Evolutionary conservation across 2,113 vertebrate species (phyloP).

Genomic region (Mesocricetus auratus): DNA sequence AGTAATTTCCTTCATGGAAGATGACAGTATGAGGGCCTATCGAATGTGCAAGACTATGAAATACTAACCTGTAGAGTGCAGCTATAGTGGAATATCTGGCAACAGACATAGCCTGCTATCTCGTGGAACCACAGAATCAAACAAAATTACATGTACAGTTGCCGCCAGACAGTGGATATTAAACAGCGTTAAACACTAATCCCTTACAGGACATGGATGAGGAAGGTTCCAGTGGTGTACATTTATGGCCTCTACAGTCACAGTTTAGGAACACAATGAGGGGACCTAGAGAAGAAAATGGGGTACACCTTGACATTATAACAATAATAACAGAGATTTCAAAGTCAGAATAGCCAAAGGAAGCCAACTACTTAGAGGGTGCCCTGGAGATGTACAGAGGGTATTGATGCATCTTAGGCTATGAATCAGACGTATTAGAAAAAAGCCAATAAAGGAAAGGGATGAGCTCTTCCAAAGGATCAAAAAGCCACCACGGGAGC

Average conservation of each 20-base stretch:
- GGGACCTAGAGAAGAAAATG: not conserved
- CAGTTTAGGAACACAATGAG: fast-evolving
- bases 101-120: not conserved
- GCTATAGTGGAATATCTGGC: not conserved
- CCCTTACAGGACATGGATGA: not conserved
- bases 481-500: not conserved
- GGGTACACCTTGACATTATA: not conserved
- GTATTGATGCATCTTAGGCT: not conserved
- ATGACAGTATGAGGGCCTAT: not conserved
- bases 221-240: no score
- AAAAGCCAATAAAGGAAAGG: not conserved
- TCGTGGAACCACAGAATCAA: not conserved
- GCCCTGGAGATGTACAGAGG: no score
- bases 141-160: not conserved
- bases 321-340: not conserved
- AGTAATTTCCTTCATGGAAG: not conserved
- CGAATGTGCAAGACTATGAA: not conserved
- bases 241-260: not conserved
- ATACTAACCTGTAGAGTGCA: not conserved
- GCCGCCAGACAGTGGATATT: not conserved
- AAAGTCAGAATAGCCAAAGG: not conserved
- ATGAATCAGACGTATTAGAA: not conserved
- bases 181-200: not conserved
- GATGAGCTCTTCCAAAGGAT: not conserved
- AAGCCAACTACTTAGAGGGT: not conserved